A percentile compares a stretch with the other conserved stretches of the same genome.
Evolutionary conservation across 2,888 invertebrate genomes (phyloP).

Genomic region (Folsomia candida): DNA sequence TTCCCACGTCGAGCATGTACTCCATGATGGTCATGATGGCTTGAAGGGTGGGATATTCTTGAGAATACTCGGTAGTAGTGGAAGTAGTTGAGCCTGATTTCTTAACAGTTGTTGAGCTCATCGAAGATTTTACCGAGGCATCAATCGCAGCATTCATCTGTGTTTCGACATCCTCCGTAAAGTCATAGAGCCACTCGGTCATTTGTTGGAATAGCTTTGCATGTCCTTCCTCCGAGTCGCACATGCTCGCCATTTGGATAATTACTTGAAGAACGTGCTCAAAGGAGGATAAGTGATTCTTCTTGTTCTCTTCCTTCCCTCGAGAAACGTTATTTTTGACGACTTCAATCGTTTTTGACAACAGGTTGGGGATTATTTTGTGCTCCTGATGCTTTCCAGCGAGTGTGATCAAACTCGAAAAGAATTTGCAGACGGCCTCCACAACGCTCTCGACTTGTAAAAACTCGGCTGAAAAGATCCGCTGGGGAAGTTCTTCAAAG

Average conservation of each 20-base stretch:
- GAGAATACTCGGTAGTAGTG: neutral
- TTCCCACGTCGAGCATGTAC: slow-evolving; percentile 49
- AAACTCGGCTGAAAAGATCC: slow-evolving; percentile 41
- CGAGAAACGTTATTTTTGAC: slow-evolving; percentile 35
- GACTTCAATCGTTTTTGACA: slow-evolving; percentile 32
- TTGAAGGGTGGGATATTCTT: slow-evolving; percentile 30
- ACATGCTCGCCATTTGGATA: slow-evolving; percentile 45
- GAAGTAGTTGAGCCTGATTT: neutral
- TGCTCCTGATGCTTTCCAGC: slow-evolving; percentile 17
- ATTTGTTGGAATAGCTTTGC: slow-evolving; percentile 44
- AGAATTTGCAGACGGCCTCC: slow-evolving; percentile 44
- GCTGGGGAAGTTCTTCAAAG: slow-evolving; percentile 40
- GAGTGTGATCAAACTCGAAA: slow-evolving; percentile 28
- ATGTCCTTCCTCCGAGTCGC: slow-evolving; percentile 46
- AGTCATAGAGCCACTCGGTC: slow-evolving; percentile 48
- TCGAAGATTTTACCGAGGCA: neutral
- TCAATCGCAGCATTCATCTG: slow-evolving; percentile 35
- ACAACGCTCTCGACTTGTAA: slow-evolving; percentile 43
- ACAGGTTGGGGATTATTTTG: slow-evolving; percentile 21
- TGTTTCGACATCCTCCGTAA: slow-evolving; percentile 39
- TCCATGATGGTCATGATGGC: slow-evolving; percentile 44
- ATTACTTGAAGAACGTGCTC: slow-evolving; percentile 44
- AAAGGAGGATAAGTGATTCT: slow-evolving; percentile 31
- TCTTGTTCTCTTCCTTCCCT: neutral
- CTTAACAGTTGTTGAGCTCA: neutral